These are phyloP conservation scores for Synergus itoensis DNA, from an alignment of 2,888 invertebrate genomes.

Conservation along the genomic window DNA sequence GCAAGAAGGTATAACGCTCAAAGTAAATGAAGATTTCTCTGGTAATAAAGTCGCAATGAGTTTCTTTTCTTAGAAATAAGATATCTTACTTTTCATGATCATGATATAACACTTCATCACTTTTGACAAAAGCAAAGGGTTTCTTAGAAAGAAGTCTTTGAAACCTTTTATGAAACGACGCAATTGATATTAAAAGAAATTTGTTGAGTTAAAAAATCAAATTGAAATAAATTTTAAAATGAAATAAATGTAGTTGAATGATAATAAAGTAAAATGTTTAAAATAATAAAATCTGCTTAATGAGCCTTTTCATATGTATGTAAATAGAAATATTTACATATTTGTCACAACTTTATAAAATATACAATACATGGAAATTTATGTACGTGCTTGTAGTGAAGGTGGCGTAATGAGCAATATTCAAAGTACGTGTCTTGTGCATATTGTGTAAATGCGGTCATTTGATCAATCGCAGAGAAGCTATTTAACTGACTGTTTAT, in stretches of 20 bases:
- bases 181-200: neutral
- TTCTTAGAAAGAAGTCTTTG: too few species aligned
- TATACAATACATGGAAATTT: neutral
- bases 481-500: constrained; percentile 19
- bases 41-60: neutral
- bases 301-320: neutral
- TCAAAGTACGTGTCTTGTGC: constrained; percentile 26
- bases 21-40: neutral
- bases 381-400: constrained; percentile 17
- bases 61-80: neutral
- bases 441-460: constrained; percentile 15
- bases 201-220: neutral
- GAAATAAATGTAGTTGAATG: too few species aligned
- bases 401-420: constrained; percentile 24
- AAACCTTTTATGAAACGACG: too few species aligned
- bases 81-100: neutral
- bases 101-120: neutral
- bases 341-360: neutral
- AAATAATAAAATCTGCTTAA: neutral
- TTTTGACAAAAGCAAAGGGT: neutral
- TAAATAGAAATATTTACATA: neutral
- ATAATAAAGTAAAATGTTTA: neutral
- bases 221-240: neutral
- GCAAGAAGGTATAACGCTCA: neutral
- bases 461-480: constrained; percentile 1